Evolutionary conservation across 2,888 invertebrate genomes (phyloP).

Genomic region (Metalampra italica): DNA sequence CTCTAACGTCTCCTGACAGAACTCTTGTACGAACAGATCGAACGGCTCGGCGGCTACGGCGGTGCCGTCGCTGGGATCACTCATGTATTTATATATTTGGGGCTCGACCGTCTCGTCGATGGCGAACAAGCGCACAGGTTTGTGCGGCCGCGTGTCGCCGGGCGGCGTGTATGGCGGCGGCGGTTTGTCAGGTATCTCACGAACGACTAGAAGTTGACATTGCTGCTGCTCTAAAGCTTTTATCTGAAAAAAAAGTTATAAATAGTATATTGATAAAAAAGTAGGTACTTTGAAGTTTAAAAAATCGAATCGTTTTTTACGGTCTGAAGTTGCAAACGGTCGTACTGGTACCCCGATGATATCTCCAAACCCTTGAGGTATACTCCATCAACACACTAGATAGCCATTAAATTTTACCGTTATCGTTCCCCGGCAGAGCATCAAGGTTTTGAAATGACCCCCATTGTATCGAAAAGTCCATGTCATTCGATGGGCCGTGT

Average conservation of each 20-base stretch:
- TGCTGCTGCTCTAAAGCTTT: slow-evolving; percentile 69
- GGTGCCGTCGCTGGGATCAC: slow-evolving; percentile 12
- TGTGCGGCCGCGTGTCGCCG: slow-evolving; percentile 31
- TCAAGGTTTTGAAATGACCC: no score
- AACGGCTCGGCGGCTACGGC: slow-evolving; percentile 40
- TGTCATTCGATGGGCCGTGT: no score
- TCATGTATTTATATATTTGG: slow-evolving; percentile 31
- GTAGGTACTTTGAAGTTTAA: background rate
- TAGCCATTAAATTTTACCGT: no score
- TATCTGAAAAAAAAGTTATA: slow-evolving; percentile 40
- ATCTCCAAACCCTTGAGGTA: no score
- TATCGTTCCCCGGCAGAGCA: no score
- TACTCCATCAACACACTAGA: no score
- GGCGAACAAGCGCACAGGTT: slow-evolving; percentile 37
- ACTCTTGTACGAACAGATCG: slow-evolving; percentile 53
- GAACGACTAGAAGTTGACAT: slow-evolving; percentile 54
- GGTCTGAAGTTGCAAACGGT: no score
- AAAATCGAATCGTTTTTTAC: no score
- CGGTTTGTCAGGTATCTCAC: slow-evolving; percentile 71
- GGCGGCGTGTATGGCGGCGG: slow-evolving; percentile 71
- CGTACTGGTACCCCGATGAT: no score
- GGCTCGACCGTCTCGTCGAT: slow-evolving; percentile 35
- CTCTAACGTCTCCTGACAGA: slow-evolving; percentile 45
- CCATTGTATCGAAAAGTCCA: no score
- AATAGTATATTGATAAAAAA: background rate